These are phyloP conservation scores for Acanthoscelides obtectus DNA, from an alignment of 2,888 invertebrate species.

Conservation along the genomic window DNA sequence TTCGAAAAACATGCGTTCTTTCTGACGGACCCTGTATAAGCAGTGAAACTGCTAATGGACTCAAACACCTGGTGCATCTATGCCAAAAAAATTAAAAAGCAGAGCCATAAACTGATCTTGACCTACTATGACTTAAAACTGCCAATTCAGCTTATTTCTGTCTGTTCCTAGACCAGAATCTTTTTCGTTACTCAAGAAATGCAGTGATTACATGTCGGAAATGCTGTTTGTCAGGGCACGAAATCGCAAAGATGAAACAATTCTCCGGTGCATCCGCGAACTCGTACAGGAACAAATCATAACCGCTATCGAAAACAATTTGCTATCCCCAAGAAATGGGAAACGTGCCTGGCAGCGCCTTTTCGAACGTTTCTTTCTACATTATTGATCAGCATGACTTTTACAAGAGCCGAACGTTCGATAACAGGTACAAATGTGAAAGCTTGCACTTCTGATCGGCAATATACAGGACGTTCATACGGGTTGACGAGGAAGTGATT, in stretches of 20 bases:
- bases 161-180: neutral
- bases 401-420: neutral
- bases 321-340: neutral
- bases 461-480: neutral
- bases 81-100: no score
- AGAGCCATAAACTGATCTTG: no score
- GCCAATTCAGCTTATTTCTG: neutral
- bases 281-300: neutral
- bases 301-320: neutral
- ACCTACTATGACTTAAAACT: no score
- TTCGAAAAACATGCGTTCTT: no score
- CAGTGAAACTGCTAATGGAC: no score
- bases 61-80: no score
- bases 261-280: neutral
- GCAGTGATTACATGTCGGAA: neutral
- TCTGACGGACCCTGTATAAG: no score
- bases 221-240: neutral
- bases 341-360: neutral
- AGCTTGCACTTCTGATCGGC: neutral
- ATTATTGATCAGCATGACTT: neutral
- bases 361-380: neutral
- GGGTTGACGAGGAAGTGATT: no score
- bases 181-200: neutral
- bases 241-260: neutral
- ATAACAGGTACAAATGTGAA: neutral